Evolutionary conservation across 92 coral and sea anemone genomes (phyloP).

Genomic region (Phymanthus crucifer): DNA sequence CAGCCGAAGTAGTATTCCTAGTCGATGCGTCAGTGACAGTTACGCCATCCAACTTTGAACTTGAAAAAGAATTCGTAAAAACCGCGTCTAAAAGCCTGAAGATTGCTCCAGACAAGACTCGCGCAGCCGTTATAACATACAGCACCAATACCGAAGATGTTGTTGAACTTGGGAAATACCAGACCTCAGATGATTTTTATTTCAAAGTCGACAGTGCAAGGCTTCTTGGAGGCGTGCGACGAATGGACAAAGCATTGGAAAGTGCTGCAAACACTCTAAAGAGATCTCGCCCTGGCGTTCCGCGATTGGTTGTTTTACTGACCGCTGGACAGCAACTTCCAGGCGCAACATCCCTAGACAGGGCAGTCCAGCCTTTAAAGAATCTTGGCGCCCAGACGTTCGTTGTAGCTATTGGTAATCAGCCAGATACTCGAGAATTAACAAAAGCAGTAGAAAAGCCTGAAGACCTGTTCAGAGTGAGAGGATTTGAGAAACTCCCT

Average conservation of each 20-base stretch:
- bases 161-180: slow-evolving; percentile 39
- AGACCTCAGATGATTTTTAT: slow-evolving; percentile 39
- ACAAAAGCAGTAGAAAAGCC: slow-evolving; percentile 7
- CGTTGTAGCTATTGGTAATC: slow-evolving; percentile 74
- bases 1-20: slow-evolving; percentile 64
- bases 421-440: slow-evolving; percentile 30
- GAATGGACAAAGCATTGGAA: slow-evolving; percentile 59
- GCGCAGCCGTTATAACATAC: slow-evolving; percentile 61
- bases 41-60: slow-evolving; percentile 39
- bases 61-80: slow-evolving; percentile 69
- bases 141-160: slow-evolving; percentile 38
- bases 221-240: slow-evolving; percentile 41
- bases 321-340: slow-evolving; percentile 49
- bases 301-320: slow-evolving; percentile 58
- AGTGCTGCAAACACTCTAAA: slow-evolving; percentile 38
- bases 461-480: slow-evolving; percentile 34
- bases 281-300: slow-evolving; percentile 56
- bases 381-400: slow-evolving; percentile 65
- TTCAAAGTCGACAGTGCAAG: slow-evolving; percentile 42
- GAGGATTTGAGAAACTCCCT: slow-evolving; percentile 37
- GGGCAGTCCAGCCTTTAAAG: slow-evolving; percentile 52
- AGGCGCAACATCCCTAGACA: slow-evolving; percentile 35
- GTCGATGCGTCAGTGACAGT: slow-evolving; percentile 61
- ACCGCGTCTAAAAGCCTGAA: slow-evolving; percentile 43
- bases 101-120: slow-evolving; percentile 50